Evolutionary conservation across 2,113 vertebrate genomes (phyloP), one percentile per base, ranked within the genome.

Genomic region (Anoplopoma fimbria): DNA sequence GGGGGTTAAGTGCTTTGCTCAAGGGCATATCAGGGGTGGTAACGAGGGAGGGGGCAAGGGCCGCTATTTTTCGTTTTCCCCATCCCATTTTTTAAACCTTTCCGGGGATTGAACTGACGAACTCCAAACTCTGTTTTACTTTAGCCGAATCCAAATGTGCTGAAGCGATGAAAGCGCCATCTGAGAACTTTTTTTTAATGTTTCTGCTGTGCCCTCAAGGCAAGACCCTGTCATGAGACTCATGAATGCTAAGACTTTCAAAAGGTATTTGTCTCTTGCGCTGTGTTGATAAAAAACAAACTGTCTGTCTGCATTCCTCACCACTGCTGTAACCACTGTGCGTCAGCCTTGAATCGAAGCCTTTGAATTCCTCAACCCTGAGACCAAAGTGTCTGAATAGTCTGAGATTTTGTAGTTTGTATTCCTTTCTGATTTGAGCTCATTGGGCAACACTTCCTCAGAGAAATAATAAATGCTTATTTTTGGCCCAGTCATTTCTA

Each of bases 241-340:
- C 14, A 60, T 19, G 67, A 77, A 31, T 38, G 60, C n/a, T 7
- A 9, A 40, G 61, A 38, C 17, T 49, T 60, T 69, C 1, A 33
- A 40, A 79, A 77, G 76, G 74, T 34, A 63, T 82, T 51, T 40
- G 47, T 29, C 33, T 69, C 47, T 36, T 23, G 27, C 17, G 38
- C 12, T 47, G 47, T 31, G 71, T 10, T 49, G 89, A 88, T 85
- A 81, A 90, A 40, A 36, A 84, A 90, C 33, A 69, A 77, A 60
- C 17, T 0, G 89, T 84, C 79, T 23, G 73, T 69, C 88, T 47
- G 38, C 92, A 92, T 92, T 92, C 92, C 47, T 45, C 1, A 14
- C 40, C 4, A 10, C 51, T 1, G 23, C 75, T 63, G 63, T 61
- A 36, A 68, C 69, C 27, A 15, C 45, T 17, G 38, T 38, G 29